phyloP scores from a whole-genome alignment of 2,888 invertebrate genomes.

The Chloroclystis v-ata region DNA sequence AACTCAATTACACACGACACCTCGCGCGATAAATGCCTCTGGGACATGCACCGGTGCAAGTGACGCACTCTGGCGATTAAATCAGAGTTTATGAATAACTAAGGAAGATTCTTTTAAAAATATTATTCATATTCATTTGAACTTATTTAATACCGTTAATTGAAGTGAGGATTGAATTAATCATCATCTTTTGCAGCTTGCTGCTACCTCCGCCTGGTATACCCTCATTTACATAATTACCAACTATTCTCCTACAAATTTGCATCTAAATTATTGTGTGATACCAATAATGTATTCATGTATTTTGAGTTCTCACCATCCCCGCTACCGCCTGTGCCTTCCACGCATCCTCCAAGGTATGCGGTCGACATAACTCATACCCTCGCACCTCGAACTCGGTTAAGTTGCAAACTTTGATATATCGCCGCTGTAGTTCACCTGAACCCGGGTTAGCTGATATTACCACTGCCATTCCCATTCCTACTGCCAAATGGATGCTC shows the following conservation, averaged over 20 bases:
- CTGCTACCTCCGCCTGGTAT: too few relatives aligned
- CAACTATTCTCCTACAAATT: too few relatives aligned
- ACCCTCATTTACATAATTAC: too few relatives aligned
- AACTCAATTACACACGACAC: slow-evolving; percentile 71
- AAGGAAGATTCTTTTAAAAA: too few relatives aligned
- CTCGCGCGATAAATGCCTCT: slow-evolving; percentile 65
- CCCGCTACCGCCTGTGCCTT: slow-evolving; percentile 25
- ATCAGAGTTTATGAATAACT: too few relatives aligned
- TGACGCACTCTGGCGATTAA: slow-evolving; percentile 23
- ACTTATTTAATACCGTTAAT: too few relatives aligned
- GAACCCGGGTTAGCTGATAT: slow-evolving; percentile 40
- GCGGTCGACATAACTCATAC: slow-evolving; percentile 72
- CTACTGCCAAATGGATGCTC: slow-evolving; percentile 21
- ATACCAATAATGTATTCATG: too few relatives aligned
- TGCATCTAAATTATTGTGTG: too few relatives aligned
- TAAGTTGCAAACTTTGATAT: slow-evolving; percentile 73
- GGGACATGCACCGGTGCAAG: slow-evolving; percentile 28
- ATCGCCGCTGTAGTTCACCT: slow-evolving; percentile 56
- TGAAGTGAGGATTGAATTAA: too few relatives aligned
- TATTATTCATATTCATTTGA: too few relatives aligned
- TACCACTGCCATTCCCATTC: slow-evolving; percentile 16
- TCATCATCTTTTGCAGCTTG: too few relatives aligned
- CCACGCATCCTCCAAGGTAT: slow-evolving; percentile 36
- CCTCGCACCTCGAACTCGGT: slow-evolving; percentile 64
- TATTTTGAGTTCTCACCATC: neutral